Evolutionary conservation across 2,888 invertebrate species (phyloP).

Genomic region (Monoplex corrugatus): DNA sequence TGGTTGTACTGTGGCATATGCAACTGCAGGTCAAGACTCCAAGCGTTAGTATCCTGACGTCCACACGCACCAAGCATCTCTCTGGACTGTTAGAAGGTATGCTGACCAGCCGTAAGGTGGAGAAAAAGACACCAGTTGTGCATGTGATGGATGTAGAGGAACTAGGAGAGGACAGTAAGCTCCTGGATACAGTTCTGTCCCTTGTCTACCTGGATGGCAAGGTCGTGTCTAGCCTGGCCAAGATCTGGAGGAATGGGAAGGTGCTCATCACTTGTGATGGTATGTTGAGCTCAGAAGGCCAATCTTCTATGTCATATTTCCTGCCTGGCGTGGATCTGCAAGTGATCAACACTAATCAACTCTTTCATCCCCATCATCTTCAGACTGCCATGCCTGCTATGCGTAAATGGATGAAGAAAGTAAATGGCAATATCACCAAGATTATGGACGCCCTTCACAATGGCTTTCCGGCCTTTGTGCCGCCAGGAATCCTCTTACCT

Average conservation of each 20-base stretch:
- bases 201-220: slow-evolving; percentile 51
- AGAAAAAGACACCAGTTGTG: slow-evolving; percentile 40
- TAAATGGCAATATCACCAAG: slow-evolving; percentile 39
- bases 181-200: slow-evolving; percentile 49
- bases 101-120: slow-evolving; percentile 45
- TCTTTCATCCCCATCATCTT: slow-evolving; percentile 49
- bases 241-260: slow-evolving; percentile 40
- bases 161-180: slow-evolving; percentile 7
- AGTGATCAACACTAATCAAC: slow-evolving; percentile 31
- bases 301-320: slow-evolving; percentile 46
- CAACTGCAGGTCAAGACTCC: slow-evolving; percentile 42
- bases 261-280: slow-evolving; percentile 30
- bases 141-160: slow-evolving; percentile 49
- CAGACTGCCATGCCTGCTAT: slow-evolving; percentile 26
- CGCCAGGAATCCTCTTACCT: slow-evolving; percentile 29
- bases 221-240: slow-evolving; percentile 35
- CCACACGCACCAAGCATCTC: slow-evolving; percentile 44
- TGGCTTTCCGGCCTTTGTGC: slow-evolving; percentile 39
- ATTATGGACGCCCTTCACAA: slow-evolving; percentile 50
- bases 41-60: slow-evolving; percentile 48
- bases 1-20: slow-evolving; percentile 48
- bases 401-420: slow-evolving; percentile 48
- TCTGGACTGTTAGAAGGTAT: slow-evolving; percentile 46
- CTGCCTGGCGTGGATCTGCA: slow-evolving; percentile 51
- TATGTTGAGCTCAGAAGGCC: slow-evolving; percentile 38